phyloP scores from a whole-genome alignment of 2,888 invertebrate species.

The Nebria brevicollis region DNA sequence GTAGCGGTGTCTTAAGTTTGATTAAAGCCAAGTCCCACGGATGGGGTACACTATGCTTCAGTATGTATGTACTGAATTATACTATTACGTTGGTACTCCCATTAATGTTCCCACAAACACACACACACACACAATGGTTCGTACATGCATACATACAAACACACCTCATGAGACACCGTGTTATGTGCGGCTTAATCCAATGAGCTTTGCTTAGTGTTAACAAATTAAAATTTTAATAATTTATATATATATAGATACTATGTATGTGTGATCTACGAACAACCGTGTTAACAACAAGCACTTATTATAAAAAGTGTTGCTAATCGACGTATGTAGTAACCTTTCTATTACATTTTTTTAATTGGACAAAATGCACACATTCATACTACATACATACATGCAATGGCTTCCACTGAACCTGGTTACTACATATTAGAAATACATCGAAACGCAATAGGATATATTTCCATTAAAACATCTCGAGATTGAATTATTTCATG shows the following conservation, averaged over 20 bases:
- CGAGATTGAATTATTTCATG: too few species aligned
- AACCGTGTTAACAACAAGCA: too few species aligned
- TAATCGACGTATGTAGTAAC: too few species aligned
- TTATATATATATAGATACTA: neutral
- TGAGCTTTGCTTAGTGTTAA: constrained; percentile 1
- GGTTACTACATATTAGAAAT: too few species aligned
- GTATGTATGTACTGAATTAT: constrained; percentile 35
- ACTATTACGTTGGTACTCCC: constrained; percentile 19
- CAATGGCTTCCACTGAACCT: too few species aligned
- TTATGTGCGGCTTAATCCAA: neutral
- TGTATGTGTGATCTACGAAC: too few species aligned
- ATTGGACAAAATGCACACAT: too few species aligned
- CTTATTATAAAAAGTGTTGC: too few species aligned
- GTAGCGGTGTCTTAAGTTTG: constrained; percentile 37
- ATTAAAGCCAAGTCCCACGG: constrained; percentile 31
- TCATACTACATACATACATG: too few species aligned
- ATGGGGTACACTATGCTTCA: constrained; percentile 20
- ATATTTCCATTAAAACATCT: too few species aligned
- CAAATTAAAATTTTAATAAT: neutral
- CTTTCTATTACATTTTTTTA: too few species aligned
- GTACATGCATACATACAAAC: neutral
- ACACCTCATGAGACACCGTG: neutral
- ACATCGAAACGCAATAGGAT: too few species aligned
- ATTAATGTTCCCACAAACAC: neutral
- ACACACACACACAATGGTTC: neutral